Base-by-base conservation (phyloP, 1,140 invertebrate genomes). In the Drosophila leontia region DNA sequence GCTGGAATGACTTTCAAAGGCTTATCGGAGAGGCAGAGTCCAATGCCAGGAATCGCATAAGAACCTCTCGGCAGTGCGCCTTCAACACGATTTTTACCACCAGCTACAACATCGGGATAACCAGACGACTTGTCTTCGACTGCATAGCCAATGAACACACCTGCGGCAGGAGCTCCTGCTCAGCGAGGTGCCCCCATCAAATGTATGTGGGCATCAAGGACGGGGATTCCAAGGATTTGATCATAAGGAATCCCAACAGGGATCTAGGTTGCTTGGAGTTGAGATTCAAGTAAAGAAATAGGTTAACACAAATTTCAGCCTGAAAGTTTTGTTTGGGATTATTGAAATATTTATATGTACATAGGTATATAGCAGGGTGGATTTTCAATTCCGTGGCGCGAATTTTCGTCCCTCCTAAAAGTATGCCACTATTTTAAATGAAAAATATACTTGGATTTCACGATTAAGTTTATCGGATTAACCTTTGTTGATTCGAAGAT, bases 241-340 rank as follows among this genome's bases (percentile, higher is more conserved):
- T 50, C 12, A 65, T 71, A 7, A 51, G 19, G 3, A 71, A 71
- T 65, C 68, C 68, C 9, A 39, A 58, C 13, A 70, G 35, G 9
- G 59, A 62, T 12, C 0, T 80, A 1, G 61, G 61, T 17, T 82
- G 72, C 13, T 9, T 82, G 19, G 53, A 80, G 11, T 32, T 76
- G 17, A 71, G 42, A 23, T 74, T 78, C 23, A 82, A 78, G 32
- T 51, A 29, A 29, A 29, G 5, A 29, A 29, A 29, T 5, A 29
- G 26, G 26, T 26, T 26, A 26, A 3, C 3, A 4, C 5, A 29
- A 7, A 29, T 29, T 29, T 29, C 7, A 29, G 6, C 26, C 5
- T 29, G 26, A 29, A 29, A 6, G 5, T 7, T 47, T 23, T 7
- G 3, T 23, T 15, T n/a, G n/a, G n/a, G n/a, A n/a, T n/a, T n/a